phyloP scores from a whole-genome alignment of 2,797 vertebrate species.

The Gallinago nigripennis region DNA sequence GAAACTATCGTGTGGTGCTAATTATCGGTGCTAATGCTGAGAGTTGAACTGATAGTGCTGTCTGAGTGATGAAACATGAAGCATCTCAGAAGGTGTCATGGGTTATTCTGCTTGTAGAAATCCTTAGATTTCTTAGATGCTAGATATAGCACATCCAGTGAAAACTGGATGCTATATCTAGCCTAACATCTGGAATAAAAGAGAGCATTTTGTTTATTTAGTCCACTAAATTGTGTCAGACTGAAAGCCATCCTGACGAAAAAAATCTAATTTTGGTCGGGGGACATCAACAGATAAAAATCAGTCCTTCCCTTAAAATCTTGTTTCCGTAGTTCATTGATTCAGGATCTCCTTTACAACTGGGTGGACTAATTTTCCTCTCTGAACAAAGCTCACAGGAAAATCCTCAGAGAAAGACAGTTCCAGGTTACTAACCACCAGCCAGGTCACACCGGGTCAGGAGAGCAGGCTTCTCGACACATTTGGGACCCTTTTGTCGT shows the following conservation, averaged over 20 bases:
- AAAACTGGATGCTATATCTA: not conserved
- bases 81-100: not conserved
- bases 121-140: not conserved
- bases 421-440: not conserved
- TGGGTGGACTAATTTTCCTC: not conserved
- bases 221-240: not conserved
- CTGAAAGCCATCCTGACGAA: not conserved
- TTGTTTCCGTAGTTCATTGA: not conserved
- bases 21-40: not conserved
- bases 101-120: not conserved
- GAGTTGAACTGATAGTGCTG: not conserved
- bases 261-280: not conserved
- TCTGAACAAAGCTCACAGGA: rapidly evolving
- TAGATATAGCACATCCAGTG: not conserved
- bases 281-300: not conserved
- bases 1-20: not conserved
- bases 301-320: not conserved
- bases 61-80: not conserved
- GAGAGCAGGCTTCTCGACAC: not conserved
- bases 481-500: not conserved
- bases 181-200: not conserved
- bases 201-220: not conserved
- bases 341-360: not conserved
- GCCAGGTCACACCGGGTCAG: not conserved
- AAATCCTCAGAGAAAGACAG: not conserved